phyloP scores from a whole-genome alignment of 2,888 invertebrate genomes.

The Phalera bucephala region DNA sequence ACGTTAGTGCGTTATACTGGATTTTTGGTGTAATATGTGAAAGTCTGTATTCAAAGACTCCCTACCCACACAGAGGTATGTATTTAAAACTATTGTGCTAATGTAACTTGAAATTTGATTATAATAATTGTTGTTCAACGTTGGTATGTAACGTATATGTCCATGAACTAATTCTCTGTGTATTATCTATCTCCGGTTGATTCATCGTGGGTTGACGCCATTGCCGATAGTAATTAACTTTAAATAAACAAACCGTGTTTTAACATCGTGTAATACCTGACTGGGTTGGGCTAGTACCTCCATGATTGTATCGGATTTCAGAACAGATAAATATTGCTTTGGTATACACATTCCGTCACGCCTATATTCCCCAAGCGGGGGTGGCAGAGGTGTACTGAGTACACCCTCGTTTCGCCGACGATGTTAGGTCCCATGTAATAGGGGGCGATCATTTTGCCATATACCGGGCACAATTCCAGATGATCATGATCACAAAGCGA shows the following conservation, averaged over 20 bases:
- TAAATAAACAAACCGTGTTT: slow-evolving; percentile 32
- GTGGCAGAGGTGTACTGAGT: no score
- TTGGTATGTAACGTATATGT: slow-evolving; percentile 6
- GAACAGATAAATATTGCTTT: no score
- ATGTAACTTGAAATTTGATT: slow-evolving; percentile 2
- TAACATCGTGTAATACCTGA: background rate
- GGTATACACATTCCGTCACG: no score
- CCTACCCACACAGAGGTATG: slow-evolving; percentile 14
- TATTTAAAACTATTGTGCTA: background rate
- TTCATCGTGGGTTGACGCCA: slow-evolving; percentile 45
- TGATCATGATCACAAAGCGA: no score
- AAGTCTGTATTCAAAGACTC: background rate
- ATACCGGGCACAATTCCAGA: no score
- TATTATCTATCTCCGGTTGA: slow-evolving; percentile 32
- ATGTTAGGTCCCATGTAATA: no score
- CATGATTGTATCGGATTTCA: no score
- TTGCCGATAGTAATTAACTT: slow-evolving; percentile 35
- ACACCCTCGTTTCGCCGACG: no score
- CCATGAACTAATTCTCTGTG: slow-evolving; percentile 21
- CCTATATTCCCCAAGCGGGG: no score
- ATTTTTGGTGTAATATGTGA: background rate
- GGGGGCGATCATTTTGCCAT: no score
- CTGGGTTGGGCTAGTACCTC: background rate
- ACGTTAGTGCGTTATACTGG: background rate
- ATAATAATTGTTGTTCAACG: background rate